Evolutionary conservation across 2,888 invertebrate genomes (phyloP), one percentile per base, ranked within the genome.

Genomic region (Podotricha telesiphe): DNA sequence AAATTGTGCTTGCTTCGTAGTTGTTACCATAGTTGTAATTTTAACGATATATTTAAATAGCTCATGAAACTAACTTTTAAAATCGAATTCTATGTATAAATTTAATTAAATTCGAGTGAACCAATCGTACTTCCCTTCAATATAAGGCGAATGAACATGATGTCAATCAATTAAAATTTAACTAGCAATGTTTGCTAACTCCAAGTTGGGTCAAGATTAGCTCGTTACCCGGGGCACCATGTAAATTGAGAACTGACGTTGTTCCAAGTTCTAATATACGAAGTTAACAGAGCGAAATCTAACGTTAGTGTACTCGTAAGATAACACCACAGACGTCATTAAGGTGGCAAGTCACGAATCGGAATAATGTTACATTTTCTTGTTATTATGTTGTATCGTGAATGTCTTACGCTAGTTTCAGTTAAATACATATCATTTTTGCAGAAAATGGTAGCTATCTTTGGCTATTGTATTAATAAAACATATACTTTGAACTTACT

Each of bases 181-280:
- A 11, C n/a, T 59, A 45, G 22, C 45, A 28, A 42, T 22, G 22
- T 59, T 59, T 28, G 45, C 45, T 45, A 59, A 45, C 45, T 15
- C 42, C 15, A 55, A 56, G 50, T 42, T 47, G 47, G 40, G 42
- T 67, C 64, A 37, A 70, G 63, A 63, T 67, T 55, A 48, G 19
- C 48, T 65, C 61, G 68, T 65, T 56, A 62, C 61, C 59, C 40
- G 19, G n/a, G 59, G 48, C 65, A 28, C 55, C 19, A 64, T 66
- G 59, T 66, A 50, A 66, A 59, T 66, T 59, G 58, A 66, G 50
- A 66, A 28, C 50, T 50, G 48, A n/a, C 65, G 47, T 48, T 40
- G 19, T 59, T 47, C 47, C 34, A 13, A 37, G 47, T 50, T 17
- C 37, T 34, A 13, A 17, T 42, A 48, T 58, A 20, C 40, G 48